These are phyloP conservation scores for Cariama cristata DNA, from an alignment of 2,113 vertebrate genomes.

Conservation along the genomic window DNA sequence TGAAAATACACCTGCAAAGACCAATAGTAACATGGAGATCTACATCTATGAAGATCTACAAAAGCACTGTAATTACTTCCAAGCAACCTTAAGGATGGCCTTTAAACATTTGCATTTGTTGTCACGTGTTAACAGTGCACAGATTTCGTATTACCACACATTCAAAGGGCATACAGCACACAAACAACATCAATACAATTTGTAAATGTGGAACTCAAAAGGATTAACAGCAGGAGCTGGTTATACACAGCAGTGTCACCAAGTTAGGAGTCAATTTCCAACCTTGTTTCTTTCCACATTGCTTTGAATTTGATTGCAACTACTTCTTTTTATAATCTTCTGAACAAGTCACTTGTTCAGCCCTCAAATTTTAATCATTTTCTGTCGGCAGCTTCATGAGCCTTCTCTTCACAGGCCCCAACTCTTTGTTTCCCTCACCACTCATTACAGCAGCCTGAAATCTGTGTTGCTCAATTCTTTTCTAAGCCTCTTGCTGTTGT, in stretches of 20 bases:
- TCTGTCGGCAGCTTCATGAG: neutral
- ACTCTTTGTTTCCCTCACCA: neutral
- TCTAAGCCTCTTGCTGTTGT: neutral
- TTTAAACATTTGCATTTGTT: slow-evolving; percentile 24
- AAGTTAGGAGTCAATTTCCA: neutral
- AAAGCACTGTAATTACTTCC: slow-evolving; percentile 6
- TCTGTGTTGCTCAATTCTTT: fast-evolving
- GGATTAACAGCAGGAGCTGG: neutral
- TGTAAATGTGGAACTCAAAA: neutral
- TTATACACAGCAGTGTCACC: neutral
- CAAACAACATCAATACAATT: neutral
- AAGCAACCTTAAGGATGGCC: neutral
- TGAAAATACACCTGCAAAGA: neutral
- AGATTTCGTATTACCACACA: slow-evolving; percentile 20
- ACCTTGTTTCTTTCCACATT: neutral
- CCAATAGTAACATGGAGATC: neutral
- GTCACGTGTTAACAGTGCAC: neutral
- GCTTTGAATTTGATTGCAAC: neutral
- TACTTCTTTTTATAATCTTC: neutral
- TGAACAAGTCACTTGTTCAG: neutral
- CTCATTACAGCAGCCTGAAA: neutral
- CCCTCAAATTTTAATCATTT: neutral
- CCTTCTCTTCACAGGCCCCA: neutral
- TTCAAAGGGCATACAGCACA: neutral
- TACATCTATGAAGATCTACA: neutral